phyloP scores from a whole-genome alignment of 2,113 vertebrate genomes.

The Amblyornis subalaris region DNA sequence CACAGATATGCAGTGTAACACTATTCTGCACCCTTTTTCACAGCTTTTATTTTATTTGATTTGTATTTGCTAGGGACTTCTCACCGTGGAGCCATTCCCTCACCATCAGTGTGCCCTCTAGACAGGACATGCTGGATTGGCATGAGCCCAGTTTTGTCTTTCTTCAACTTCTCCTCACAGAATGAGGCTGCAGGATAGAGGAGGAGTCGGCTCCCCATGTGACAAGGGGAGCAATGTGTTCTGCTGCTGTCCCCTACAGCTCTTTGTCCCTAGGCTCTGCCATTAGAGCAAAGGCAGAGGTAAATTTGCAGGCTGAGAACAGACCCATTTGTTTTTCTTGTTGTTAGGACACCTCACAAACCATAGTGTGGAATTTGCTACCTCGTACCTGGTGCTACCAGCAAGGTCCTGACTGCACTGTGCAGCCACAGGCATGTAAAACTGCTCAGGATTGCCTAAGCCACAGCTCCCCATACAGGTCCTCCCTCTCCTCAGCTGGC shows the following conservation, averaged over 20 bases:
- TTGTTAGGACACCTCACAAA: neutral
- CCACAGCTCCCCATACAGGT: neutral
- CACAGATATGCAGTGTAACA: neutral
- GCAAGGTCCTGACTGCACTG: neutral
- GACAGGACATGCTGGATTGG: neutral
- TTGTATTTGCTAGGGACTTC: neutral
- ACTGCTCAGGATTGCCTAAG: neutral
- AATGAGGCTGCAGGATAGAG: accelerated
- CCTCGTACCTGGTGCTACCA: neutral
- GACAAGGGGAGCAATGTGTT: neutral
- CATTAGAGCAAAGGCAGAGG: neutral
- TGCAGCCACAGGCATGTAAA: accelerated
- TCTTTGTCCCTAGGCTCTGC: neutral
- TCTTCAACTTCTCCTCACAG: neutral
- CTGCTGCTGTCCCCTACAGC: neutral
- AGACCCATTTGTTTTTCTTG: neutral
- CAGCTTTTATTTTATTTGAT: neutral
- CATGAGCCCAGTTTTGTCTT: neutral
- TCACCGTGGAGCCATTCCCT: neutral
- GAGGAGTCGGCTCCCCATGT: neutral
- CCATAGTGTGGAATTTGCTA: neutral
- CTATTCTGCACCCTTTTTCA: neutral
- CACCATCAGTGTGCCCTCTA: neutral
- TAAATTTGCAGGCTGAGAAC: neutral
- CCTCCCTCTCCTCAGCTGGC: conserved; percentile 6